Percentiles rank a stretch among this genome's conserved stretches.
phyloP scores from a whole-genome alignment of 2,888 invertebrate genomes.

The Caenorhabditis auriculariae region DNA sequence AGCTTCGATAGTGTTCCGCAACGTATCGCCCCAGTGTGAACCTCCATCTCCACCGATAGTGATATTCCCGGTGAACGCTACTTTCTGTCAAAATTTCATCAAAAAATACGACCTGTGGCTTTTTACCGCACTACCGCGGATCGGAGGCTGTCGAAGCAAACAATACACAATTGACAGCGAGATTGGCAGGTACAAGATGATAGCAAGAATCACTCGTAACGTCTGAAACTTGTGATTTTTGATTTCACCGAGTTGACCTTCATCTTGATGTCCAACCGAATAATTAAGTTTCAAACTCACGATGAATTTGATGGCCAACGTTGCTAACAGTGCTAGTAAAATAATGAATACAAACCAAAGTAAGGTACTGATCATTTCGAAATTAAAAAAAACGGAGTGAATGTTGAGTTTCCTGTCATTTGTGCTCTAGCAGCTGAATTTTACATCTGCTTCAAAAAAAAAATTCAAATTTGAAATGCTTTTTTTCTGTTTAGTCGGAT shows the following conservation, averaged over 20 bases:
- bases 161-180: constrained; percentile 5
- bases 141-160: constrained; percentile 13
- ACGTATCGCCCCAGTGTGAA: neutral
- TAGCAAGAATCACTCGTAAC: constrained; percentile 14
- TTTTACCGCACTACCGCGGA: constrained; percentile 9
- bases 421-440: neutral
- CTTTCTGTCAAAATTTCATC: constrained; percentile 1
- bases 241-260: too few species aligned
- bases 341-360: constrained; percentile 23
- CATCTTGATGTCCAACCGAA: too few species aligned
- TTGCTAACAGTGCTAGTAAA: constrained; percentile 17
- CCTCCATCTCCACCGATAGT: constrained; percentile 11
- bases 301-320: constrained; percentile 20
- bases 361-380: constrained; percentile 21
- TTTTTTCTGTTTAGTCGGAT: neutral
- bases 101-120: neutral
- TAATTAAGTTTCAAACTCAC: neutral
- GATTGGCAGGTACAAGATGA: constrained; percentile 12
- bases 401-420: neutral
- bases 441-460: neutral
- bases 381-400: neutral
- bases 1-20: constrained; percentile 13
- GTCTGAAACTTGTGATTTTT: neutral
- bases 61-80: constrained; percentile 1
- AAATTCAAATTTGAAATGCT: neutral